Percentiles rank a stretch among this genome's conserved stretches.
phyloP scores from a whole-genome alignment of 2,797 vertebrate species.

The Anas capensis region DNA sequence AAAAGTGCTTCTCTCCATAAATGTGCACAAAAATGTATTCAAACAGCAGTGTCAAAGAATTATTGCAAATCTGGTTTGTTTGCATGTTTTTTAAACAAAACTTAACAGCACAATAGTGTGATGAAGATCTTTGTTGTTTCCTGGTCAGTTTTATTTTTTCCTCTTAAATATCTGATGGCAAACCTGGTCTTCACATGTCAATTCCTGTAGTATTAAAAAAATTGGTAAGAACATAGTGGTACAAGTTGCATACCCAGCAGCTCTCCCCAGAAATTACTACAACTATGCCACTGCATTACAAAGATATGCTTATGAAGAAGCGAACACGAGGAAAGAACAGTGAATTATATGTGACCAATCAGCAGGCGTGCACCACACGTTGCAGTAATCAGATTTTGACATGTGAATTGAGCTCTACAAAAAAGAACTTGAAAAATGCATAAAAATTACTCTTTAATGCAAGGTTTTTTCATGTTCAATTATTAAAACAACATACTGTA shows the following conservation, averaged over 20 bases:
- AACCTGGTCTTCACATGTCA: conserved; percentile 88
- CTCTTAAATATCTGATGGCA: conserved; percentile 93
- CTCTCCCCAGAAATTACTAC: not conserved
- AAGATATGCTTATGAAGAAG: conserved; percentile 21
- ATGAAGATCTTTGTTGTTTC: not conserved
- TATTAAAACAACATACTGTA: conserved; percentile 54
- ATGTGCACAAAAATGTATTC: not conserved
- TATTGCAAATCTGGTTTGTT: not conserved
- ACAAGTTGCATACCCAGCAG: not conserved
- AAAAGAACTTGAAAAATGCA: conserved; percentile 71
- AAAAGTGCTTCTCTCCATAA: not conserved
- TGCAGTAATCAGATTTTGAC: conserved; percentile 72
- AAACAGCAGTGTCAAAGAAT: not conserved
- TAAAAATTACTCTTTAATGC: conserved; percentile 47
- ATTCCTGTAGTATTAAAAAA: conserved; percentile 83
- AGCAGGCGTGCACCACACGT: conserved; percentile 14
- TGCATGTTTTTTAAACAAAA: conserved; percentile 11
- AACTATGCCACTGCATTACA: not conserved
- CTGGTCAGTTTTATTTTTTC: conserved; percentile 65
- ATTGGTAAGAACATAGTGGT: not conserved
- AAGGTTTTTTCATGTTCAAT: conserved; percentile 22
- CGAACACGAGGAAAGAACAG: not conserved
- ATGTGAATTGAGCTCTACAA: conserved; percentile 64
- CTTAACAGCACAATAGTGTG: not conserved
- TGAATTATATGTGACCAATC: conserved; percentile 8